phyloP scores from a whole-genome alignment of 2,113 vertebrate genomes.

The Speoplatyrhinus poulsoni region DNA sequence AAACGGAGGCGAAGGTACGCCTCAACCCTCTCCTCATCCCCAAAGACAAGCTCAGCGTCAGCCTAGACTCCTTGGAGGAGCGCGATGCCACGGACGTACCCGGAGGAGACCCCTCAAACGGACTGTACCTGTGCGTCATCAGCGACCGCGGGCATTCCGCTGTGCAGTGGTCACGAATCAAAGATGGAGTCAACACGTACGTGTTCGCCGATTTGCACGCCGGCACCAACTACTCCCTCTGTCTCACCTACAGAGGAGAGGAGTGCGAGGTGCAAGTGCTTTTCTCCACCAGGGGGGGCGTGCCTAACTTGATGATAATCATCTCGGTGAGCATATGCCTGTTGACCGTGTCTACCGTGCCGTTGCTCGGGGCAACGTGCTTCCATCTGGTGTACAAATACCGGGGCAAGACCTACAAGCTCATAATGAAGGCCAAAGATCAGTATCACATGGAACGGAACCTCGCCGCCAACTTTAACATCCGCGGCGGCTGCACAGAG shows the following conservation, averaged over 20 bases:
- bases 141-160: slow-evolving; percentile 74
- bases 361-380: slow-evolving; percentile 90
- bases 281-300: slow-evolving; percentile 88
- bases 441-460: slow-evolving; percentile 88
- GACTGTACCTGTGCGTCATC: slow-evolving; percentile 87
- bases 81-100: slow-evolving; percentile 63
- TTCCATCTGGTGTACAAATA: slow-evolving; percentile 95
- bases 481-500: slow-evolving; percentile 81
- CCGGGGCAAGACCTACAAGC: slow-evolving; percentile 90
- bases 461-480: slow-evolving; percentile 83
- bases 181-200: slow-evolving; percentile 88
- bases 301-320: slow-evolving; percentile 91
- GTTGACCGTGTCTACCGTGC: slow-evolving; percentile 91
- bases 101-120: slow-evolving; percentile 65
- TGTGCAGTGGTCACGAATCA: slow-evolving; percentile 91
- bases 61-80: slow-evolving; percentile 64
- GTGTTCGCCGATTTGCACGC: slow-evolving; percentile 85
- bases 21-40: slow-evolving; percentile 89
- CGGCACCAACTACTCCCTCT: slow-evolving; percentile 93
- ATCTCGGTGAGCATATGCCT: slow-evolving; percentile 92
- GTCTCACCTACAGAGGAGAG: slow-evolving; percentile 84
- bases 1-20: slow-evolving; percentile 88
- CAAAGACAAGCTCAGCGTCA: slow-evolving; percentile 75
- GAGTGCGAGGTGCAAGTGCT: slow-evolving; percentile 92
- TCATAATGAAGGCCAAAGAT: slow-evolving; percentile 89